Evolutionary conservation across 2,888 invertebrate species (phyloP).

Genomic region (Lycocerus yunnanus): DNA sequence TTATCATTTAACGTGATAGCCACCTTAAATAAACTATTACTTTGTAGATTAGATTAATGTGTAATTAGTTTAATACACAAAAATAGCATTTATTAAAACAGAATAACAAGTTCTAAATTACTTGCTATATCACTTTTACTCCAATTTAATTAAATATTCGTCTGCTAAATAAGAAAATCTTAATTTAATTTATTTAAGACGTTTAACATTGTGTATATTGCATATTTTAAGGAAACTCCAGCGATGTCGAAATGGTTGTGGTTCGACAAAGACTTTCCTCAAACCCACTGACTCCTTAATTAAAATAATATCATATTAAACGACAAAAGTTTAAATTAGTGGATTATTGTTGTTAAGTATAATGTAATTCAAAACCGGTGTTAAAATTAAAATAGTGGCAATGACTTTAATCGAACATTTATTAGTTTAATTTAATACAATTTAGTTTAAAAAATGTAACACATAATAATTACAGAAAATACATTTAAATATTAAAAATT

Average conservation of each 20-base stretch:
- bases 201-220: background rate
- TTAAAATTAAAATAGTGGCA: background rate
- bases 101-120: background rate
- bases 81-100: background rate
- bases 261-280: background rate
- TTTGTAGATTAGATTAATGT: background rate
- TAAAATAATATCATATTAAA: background rate
- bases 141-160: background rate
- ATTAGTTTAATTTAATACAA: too few relatives aligned
- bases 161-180: background rate
- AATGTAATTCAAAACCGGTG: background rate
- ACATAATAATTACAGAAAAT: too few relatives aligned
- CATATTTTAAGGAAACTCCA: background rate
- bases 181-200: background rate
- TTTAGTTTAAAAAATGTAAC: too few relatives aligned
- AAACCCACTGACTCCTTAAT: background rate
- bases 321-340: background rate
- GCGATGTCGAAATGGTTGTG: background rate
- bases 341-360: background rate
- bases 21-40: conserved; percentile 28
- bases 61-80: background rate
- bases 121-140: background rate
- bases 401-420: background rate
- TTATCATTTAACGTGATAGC: conserved; percentile 30
- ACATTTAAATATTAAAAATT: too few relatives aligned